A percentile compares a stretch with the other conserved stretches of the same genome.
Conservation (phyloP, 2,113 vertebrate species). For the Cyprinodon variegatus region DNA sequence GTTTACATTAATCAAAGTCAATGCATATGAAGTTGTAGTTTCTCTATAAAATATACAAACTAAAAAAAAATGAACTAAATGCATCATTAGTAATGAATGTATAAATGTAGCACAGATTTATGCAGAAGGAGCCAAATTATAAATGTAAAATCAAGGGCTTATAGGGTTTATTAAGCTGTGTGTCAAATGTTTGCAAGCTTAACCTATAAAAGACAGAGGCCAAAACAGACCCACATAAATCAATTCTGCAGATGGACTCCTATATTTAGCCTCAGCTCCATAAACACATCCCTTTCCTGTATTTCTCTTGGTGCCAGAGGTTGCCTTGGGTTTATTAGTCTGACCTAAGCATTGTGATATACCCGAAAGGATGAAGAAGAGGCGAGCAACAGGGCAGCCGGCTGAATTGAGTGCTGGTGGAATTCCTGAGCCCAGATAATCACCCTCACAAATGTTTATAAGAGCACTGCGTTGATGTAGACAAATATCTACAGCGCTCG, state of each 20-base stretch:
- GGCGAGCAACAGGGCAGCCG: slow-evolving; percentile 1
- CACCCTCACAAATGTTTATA: slow-evolving; percentile 2
- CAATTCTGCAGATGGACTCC: slow-evolving; percentile 56
- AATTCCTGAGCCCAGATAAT: neutral
- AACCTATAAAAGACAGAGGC: slow-evolving; percentile 7
- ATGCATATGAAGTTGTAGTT: neutral
- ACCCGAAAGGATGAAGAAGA: slow-evolving; percentile 30
- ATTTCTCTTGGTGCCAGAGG: slow-evolving; percentile 47
- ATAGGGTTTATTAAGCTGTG: neutral
- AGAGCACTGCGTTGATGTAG: slow-evolving; percentile 7
- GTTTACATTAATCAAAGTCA: neutral
- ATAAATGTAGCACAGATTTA: neutral
- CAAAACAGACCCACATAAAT: slow-evolving; percentile 44
- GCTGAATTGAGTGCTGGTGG: slow-evolving; percentile 7
- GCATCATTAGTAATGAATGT: neutral
- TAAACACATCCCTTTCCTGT: slow-evolving; percentile 66
- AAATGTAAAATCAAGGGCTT: neutral
- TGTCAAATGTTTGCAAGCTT: slow-evolving; percentile 11
- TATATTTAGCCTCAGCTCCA: slow-evolving; percentile 69
- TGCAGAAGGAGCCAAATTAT: neutral
- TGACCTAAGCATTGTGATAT: slow-evolving; percentile 62
- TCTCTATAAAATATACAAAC: neutral
- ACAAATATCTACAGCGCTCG: slow-evolving; percentile 9
- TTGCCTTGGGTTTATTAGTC: slow-evolving; percentile 52
- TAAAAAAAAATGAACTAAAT: neutral